Conservation (phyloP, 2,888 invertebrate genomes). For the Blera fallax region DNA sequence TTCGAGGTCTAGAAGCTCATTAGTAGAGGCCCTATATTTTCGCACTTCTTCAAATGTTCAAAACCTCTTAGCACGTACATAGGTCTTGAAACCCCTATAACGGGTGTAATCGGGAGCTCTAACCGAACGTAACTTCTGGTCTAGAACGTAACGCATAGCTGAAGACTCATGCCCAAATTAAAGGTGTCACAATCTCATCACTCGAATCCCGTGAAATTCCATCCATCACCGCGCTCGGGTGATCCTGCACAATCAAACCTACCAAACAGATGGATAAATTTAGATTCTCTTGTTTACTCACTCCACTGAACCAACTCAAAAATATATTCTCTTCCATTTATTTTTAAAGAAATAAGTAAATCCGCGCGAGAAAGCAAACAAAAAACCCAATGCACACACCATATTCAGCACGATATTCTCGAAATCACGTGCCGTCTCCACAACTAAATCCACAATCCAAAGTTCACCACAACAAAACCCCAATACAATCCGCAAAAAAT, state of each 20-base stretch:
- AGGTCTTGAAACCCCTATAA: too few species aligned
- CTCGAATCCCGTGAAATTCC: neutral
- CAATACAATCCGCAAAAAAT: neutral
- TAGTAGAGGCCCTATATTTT: too few species aligned
- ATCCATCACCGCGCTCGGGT: neutral
- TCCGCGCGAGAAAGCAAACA: neutral
- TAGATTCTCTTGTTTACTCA: neutral
- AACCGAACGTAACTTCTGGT: too few species aligned
- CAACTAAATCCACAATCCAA: neutral
- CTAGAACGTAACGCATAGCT: too few species aligned
- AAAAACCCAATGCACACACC: neutral
- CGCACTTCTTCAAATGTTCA: too few species aligned
- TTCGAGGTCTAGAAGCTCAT: too few species aligned
- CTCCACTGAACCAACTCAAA: neutral
- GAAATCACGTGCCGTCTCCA: neutral
- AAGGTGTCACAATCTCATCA: neutral
- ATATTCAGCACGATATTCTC: neutral
- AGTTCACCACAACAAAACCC: neutral
- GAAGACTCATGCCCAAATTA: neutral
- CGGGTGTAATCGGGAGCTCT: too few species aligned
- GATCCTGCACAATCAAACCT: neutral
- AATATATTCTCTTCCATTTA: too few species aligned
- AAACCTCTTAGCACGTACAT: too few species aligned
- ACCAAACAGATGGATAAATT: neutral
- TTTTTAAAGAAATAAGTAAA: neutral